Evolutionary conservation across 2,797 vertebrate genomes (phyloP).

Genomic region (Enteromius paludinosus): DNA sequence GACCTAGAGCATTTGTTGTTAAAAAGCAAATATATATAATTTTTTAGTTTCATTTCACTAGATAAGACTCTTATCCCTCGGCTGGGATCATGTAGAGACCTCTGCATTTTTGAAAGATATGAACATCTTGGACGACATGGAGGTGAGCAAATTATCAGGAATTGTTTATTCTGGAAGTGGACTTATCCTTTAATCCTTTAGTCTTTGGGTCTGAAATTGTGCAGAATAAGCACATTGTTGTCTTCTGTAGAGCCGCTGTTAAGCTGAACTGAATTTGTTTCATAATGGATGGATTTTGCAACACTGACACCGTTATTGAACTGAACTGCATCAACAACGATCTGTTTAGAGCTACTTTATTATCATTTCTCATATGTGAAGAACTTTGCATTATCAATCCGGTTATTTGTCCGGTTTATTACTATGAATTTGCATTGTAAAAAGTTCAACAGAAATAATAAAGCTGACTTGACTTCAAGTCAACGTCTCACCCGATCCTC

Average conservation of each 20-base stretch:
- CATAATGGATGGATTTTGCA: neutral
- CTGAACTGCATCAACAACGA: neutral
- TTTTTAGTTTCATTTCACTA: neutral
- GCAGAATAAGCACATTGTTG: too few species aligned
- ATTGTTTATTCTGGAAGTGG: too few species aligned
- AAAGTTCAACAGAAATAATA: neutral
- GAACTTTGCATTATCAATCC: neutral
- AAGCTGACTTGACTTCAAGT: neutral
- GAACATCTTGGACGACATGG: too few species aligned
- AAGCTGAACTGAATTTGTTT: neutral
- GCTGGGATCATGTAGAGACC: neutral
- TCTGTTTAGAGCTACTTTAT: neutral
- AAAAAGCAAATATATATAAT: too few species aligned
- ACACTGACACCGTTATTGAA: neutral
- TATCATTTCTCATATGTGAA: neutral
- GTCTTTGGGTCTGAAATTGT: too few species aligned
- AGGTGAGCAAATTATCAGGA: too few species aligned
- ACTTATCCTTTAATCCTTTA: too few species aligned
- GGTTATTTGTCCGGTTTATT: neutral
- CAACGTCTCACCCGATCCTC: slow-evolving; percentile 84
- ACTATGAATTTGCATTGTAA: neutral
- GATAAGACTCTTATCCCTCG: neutral
- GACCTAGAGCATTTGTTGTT: too few species aligned
- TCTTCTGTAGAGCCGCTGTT: neutral
- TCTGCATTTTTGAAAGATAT: too few species aligned